A percentile compares a stretch with the other conserved stretches of the same genome.
These are phyloP conservation scores for Sarcophaga bullata DNA, from an alignment of 1,140 invertebrate genomes.

Conservation along the genomic window DNA sequence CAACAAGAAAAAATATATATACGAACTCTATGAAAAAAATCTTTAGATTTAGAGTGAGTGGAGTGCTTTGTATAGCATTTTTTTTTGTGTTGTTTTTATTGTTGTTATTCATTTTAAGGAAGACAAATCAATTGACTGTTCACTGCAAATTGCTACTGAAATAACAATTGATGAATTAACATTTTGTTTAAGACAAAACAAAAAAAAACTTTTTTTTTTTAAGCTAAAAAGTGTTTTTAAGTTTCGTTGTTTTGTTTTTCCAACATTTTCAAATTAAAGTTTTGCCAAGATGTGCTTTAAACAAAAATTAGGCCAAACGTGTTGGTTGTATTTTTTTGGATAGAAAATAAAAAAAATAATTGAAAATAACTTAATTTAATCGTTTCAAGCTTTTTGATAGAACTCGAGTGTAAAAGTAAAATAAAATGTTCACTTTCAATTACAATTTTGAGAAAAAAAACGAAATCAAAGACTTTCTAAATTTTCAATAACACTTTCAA, in stretches of 20 bases:
- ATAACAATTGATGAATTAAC: slow-evolving; percentile 40
- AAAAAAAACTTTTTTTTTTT: neutral
- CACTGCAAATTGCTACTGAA: slow-evolving; percentile 39
- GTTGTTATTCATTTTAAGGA: neutral
- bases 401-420: too few species aligned
- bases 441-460: too few species aligned
- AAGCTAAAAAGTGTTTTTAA: neutral
- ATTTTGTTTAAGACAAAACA: neutral
- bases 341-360: neutral
- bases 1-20: neutral
- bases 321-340: neutral
- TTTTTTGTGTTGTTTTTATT: neutral
- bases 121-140: slow-evolving; percentile 32
- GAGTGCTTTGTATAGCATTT: neutral
- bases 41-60: neutral
- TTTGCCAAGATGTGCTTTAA: neutral
- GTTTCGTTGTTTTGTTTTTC: neutral
- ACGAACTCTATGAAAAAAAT: too few species aligned
- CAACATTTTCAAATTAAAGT: neutral
- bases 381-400: neutral
- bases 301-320: slow-evolving; percentile 12
- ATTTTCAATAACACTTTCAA: too few species aligned
- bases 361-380: slow-evolving; percentile 25
- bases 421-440: too few species aligned
- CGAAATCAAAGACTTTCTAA: too few species aligned